phyloP scores from a whole-genome alignment of 2,797 vertebrate species.

The Siniperca obscura region DNA sequence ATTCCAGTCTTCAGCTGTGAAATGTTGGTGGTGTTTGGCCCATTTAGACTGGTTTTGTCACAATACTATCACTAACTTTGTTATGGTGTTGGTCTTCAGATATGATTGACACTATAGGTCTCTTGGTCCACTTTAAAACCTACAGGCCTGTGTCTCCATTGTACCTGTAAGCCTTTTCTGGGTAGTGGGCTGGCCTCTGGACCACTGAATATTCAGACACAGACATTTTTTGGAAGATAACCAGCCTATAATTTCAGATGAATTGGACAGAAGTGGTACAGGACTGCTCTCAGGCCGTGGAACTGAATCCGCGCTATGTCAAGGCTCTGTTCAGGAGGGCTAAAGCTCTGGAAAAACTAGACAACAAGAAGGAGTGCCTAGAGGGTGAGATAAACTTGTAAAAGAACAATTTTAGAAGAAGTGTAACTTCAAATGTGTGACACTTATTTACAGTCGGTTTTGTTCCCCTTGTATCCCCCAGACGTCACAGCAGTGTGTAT shows the following conservation, averaged over 20 bases:
- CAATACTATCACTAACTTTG: too few species aligned
- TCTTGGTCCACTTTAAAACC: neutral
- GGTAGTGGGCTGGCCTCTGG: neutral
- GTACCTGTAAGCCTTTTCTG: neutral
- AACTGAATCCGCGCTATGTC: conserved; percentile 95
- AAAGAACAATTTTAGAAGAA: neutral
- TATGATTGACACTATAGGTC: neutral
- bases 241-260: conserved; percentile 81
- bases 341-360: conserved; percentile 95
- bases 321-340: conserved; percentile 98
- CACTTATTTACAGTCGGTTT: neutral
- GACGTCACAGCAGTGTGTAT: conserved; percentile 99
- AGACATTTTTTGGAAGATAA: neutral
- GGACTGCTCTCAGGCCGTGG: conserved; percentile 95
- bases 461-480: conserved; percentile 54
- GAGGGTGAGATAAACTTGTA: conserved; percentile 86
- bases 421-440: neutral
- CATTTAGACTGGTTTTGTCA: neutral
- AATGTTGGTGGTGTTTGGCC: neutral
- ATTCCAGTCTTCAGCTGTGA: neutral
- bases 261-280: conserved; percentile 96
- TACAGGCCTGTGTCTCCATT: neutral
- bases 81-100: neutral
- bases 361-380: conserved; percentile 97
- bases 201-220: neutral